Base-by-base conservation (phyloP, 1,140 invertebrate species). In the Aplysia californica region DNA sequence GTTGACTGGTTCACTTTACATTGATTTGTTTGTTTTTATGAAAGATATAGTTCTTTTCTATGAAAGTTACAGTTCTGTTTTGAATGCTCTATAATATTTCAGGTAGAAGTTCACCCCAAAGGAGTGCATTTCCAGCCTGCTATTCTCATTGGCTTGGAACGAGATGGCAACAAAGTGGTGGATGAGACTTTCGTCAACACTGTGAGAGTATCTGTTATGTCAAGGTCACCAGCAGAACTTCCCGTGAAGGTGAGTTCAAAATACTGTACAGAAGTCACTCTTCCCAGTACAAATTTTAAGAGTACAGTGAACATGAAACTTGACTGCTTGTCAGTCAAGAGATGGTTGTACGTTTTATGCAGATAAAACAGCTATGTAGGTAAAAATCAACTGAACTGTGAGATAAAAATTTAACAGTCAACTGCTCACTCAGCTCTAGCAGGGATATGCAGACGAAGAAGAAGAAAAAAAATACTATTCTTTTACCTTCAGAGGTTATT, bases 41-140 rank as follows among this genome's bases (percentile, higher is more conserved):
- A n/a, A n/a, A n/a, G n/a, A n/a, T n/a, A n/a, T n/a, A n/a, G n/a
- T n/a, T n/a, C n/a, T n/a, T n/a, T n/a, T n/a, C n/a, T n/a, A n/a
- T n/a, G n/a, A n/a, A n/a, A n/a, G n/a, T n/a, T n/a, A n/a, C n/a
- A n/a, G n/a, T n/a, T n/a, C n/a, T n/a, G n/a, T n/a, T n/a, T n/a
- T n/a, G n/a, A n/a, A n/a, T n/a, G n/a, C n/a, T n/a, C n/a, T n/a
- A n/a, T n/a, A n/a, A n/a, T n/a, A n/a, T 69, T 0, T 92, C 93
- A 95, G 2, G 93, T 96, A 3, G 95, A 97, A 83, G 89, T 97
- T 58, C 96, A 95, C 87, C 95, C 95, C 0, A 96, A 96, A 89
- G 95, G 95, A 44, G 94, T 96, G 0, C 95, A 94, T 93, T 97
- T 96, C 88, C 92, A 92, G 76, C 95, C 94, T 83, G 95, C 87